phyloP scores from a whole-genome alignment of 2,113 vertebrate genomes.

The Hydrochoerus hydrochaeris region DNA sequence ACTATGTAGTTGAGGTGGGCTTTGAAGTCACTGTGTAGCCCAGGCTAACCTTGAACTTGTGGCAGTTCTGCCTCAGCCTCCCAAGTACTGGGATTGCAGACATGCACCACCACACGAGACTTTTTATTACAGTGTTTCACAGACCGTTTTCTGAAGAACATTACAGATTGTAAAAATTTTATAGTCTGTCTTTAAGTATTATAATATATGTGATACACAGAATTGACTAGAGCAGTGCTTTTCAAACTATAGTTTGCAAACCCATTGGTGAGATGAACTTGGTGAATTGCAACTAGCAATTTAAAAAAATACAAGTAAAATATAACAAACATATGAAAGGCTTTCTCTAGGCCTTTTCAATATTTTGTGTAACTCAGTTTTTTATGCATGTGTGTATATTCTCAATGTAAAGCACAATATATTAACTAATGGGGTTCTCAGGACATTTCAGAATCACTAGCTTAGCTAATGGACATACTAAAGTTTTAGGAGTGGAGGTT shows the following conservation, averaged over 20 bases:
- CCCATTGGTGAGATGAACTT: not conserved
- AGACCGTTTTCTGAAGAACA: conserved; percentile 9
- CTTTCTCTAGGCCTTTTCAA: not conserved
- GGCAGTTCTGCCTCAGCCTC: not conserved
- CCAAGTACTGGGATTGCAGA: not conserved
- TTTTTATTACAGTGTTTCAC: not conserved
- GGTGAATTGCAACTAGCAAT: not conserved
- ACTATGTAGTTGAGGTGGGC: not conserved
- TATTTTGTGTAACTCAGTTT: conserved; percentile 37
- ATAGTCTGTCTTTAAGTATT: not conserved
- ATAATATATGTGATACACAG: not conserved
- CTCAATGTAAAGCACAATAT: not conserved
- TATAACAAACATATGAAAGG: not conserved
- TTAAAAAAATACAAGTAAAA: conserved; percentile 40
- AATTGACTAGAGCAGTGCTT: not conserved
- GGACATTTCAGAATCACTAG: not conserved
- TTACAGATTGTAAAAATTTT: not conserved
- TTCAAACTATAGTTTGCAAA: conserved; percentile 19
- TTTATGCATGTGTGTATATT: not conserved
- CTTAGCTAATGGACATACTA: not conserved
- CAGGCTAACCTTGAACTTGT: not conserved
- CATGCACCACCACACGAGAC: not conserved
- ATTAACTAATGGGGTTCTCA: conserved; percentile 35
- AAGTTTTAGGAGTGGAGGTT: conserved; percentile 6
- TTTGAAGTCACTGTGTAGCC: not conserved